Evolutionary conservation across 2,888 invertebrate species (phyloP), one percentile per base, ranked within the genome.

Genomic region (Palloptera scutellata): DNA sequence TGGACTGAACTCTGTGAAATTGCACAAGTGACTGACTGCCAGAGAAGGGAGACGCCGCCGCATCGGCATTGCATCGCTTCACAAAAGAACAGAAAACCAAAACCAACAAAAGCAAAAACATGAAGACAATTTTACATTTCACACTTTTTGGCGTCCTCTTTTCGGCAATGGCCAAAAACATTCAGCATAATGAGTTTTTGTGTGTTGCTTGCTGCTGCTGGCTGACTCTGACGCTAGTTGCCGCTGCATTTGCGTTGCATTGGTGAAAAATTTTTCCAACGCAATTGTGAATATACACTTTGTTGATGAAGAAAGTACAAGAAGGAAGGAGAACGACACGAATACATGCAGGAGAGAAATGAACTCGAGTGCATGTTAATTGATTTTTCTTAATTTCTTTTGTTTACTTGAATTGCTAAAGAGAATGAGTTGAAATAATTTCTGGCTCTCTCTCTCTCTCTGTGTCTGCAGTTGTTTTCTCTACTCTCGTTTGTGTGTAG

Each of bases 361-460:
- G 64, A 66, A 64, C 70, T 64, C 53, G 48, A 67, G 67, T 69
- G 70, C 69, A 70, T 68, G 68, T 66, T 70, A 72, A 72, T 72
- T 72, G 72, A 70, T 70, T 70, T 71, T 72, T 67, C 60, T 53
- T 54, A 42, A 51, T 53, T 17, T 53, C 54, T 59, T 58, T 1
- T 59, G 30, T 59, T 59, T 51, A n/a, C 64, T 57, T 52, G 64
- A 8, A 10, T 52, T 51, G 17, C 41, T 52, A 51, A 52, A 52
- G 52, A 30, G 41, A 6, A 41, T 55, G 19, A 20, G 55, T 6
- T 55, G n/a, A n/a, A n/a, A n/a, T n/a, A n/a, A n/a, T n/a, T n/a
- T n/a, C n/a, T 13, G 19, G 2, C 10, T 8, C 30, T 17, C 20
- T 15, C 6, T 15, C 55, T 15, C 12, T 19, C 12, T 17, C 10